phyloP scores from a whole-genome alignment of 2,888 invertebrate genomes.

The Hemaris fuciformis region DNA sequence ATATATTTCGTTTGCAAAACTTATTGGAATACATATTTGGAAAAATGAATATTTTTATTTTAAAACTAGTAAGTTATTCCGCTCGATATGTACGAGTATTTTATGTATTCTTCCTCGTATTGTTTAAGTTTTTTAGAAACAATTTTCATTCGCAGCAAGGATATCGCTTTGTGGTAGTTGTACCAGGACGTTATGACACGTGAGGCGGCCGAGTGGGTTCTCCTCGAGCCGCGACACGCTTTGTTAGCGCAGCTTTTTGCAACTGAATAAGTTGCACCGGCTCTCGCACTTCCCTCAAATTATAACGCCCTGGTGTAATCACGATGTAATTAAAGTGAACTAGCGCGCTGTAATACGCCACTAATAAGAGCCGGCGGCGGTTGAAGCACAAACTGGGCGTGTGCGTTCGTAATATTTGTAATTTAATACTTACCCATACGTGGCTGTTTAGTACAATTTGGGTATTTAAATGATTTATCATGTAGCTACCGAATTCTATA shows the following conservation, averaged over 20 bases:
- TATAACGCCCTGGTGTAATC: slow-evolving; percentile 26
- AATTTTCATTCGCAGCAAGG: neutral
- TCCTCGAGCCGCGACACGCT: slow-evolving; percentile 38
- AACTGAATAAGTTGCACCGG: slow-evolving; percentile 34
- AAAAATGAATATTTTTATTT: too few species aligned
- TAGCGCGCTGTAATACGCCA: slow-evolving; percentile 15
- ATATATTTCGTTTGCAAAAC: too few species aligned
- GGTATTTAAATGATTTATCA: too few species aligned
- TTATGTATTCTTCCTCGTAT: neutral
- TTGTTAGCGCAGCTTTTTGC: slow-evolving; percentile 46
- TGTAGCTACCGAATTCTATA: too few species aligned
- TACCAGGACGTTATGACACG: slow-evolving; percentile 42
- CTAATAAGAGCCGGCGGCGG: neutral
- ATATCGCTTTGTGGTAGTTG: slow-evolving; percentile 11
- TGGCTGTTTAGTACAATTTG: too few species aligned
- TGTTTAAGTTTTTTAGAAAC: neutral
- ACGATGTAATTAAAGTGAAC: slow-evolving; percentile 29
- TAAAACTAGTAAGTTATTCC: too few species aligned
- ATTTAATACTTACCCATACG: neutral
- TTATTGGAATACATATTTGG: too few species aligned
- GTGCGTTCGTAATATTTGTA: neutral
- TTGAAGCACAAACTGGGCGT: too few species aligned
- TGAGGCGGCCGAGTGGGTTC: slow-evolving; percentile 37
- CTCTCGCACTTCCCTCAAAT: slow-evolving; percentile 25
- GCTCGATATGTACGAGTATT: too few species aligned